phyloP scores from a whole-genome alignment of 2,888 invertebrate species.

The Sarcophaga caerulescens region DNA sequence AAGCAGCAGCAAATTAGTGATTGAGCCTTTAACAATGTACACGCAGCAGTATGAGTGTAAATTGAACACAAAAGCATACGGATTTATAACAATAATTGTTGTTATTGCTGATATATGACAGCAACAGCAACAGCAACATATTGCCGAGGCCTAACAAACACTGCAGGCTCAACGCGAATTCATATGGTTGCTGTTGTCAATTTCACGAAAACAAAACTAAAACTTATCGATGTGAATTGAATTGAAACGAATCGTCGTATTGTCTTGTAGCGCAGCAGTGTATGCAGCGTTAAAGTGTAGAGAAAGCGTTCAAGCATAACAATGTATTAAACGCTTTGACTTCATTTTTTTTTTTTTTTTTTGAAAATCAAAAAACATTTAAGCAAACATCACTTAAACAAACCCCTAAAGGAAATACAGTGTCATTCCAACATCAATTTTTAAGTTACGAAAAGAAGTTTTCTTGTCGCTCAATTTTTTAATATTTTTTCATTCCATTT shows the following conservation, averaged over 20 bases:
- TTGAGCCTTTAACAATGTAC: conserved; percentile 58
- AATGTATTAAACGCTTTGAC: conserved; percentile 38
- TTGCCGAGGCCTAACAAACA: not conserved
- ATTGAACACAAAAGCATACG: not conserved
- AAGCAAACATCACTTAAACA: too few relatives aligned
- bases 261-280: not conserved
- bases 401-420: not conserved
- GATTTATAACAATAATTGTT: conserved; percentile 59
- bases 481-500: not conserved
- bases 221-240: conserved; percentile 16
- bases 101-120: not conserved
- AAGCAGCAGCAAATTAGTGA: conserved; percentile 60
- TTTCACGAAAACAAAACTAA: conserved; percentile 27
- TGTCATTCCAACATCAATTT: too few relatives aligned
- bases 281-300: conserved; percentile 8
- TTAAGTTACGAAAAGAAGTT: too few relatives aligned
- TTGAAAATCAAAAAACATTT: not conserved
- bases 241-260: not conserved
- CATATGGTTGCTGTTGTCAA: conserved; percentile 28
- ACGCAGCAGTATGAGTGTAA: not conserved
- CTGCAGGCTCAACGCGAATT: not conserved
- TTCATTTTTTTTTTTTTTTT: conserved; percentile 6
- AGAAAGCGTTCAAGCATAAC: conserved; percentile 52
- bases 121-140: not conserved
- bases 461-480: too few relatives aligned